Evolutionary conservation across 2,888 invertebrate genomes (phyloP), one percentile per base, ranked within the genome.

Genomic region (Leptura quadrifasciata): DNA sequence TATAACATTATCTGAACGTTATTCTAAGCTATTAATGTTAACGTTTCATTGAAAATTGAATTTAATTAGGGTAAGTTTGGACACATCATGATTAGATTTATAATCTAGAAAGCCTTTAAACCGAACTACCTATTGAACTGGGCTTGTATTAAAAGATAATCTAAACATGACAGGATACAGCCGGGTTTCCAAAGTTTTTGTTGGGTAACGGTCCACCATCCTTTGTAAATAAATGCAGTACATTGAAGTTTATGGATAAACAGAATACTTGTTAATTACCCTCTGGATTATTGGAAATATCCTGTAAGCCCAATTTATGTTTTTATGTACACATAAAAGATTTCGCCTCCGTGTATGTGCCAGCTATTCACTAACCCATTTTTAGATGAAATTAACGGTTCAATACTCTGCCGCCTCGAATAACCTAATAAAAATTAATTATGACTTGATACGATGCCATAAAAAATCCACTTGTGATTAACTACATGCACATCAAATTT

Each of bases 71-170:
- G 57, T 17, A 39, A 31, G 39, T 24, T 58, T 58, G 15, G 20
- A 60, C 39, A 69, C 18, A 68, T 69, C 60, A 54, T 24, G 58
- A 58, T 69, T 21, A 39, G 69, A 20, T 24, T 21, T 58, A 31
- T 69, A 69, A 69, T 69, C 69, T 35, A 31, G 20, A 57, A 69
- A 31, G 69, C 69, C 57, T 69, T 69, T 58, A 69, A 63, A 39
- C 58, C 39, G 21, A 52, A 18, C 52, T 47, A 65, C 65, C 39
- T 47, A 21, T 39, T 20, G 58, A 58, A 69, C 24, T 58, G 69
- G 57, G 17, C 69, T 6, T 69, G 58, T 54, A 69, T 69, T 69
- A 69, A 69, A 58, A 69, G 69, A 69, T 69, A 69, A 69, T 69
- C 69, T 69, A 69, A 69, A 69, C 69, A 69, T 58, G 69, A 69